Base-by-base conservation (phyloP, 2,888 invertebrate species). In the Mythimna loreyi region DNA sequence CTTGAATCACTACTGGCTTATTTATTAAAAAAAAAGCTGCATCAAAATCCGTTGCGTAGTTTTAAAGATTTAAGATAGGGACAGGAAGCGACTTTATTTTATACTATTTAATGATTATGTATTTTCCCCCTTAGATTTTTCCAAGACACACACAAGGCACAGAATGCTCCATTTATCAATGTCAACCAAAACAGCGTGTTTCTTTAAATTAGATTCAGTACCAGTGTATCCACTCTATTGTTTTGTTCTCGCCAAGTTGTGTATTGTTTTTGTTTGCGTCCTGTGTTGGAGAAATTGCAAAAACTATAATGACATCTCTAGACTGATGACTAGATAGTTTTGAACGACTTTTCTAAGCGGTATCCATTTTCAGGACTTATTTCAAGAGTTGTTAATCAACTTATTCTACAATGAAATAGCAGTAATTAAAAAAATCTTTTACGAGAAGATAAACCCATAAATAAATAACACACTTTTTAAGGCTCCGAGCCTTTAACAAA, bases 111-210 rank as follows among this genome's bases (percentile, higher is more conserved):
- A 40, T 0, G 19, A 16, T 6, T 40, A 66, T 52, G 0, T 28
- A 30, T 59, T 56, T 50, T 40, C 13, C 3, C 9, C 1, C 21
- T 2, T 16, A 55, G 60, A 49, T 78, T 60, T 64, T 53, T 53
- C n/a, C 21, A 45, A 59, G 43, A 47, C 16, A 55, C n/a, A 33
- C n/a, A n/a, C n/a, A n/a, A n/a, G n/a, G 53, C 40, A 56, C 52
- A 56, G 40, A n/a, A 7, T 40, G 33, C 23, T 70, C 69, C 72
- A 75, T 84, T 81, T 71, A 72, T 82, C 81, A 83, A 72, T 66
- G 82, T 78, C 75, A 3, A 7, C 33, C 47, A 52, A 47, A 55
- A 63, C 70, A 58, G 36, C 19, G 45, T 67, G 62, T 81, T 70
- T 64, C 36, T 69, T 45, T 49, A 21, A 66, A 72, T 67, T 75